These are phyloP conservation scores for Amiota minor DNA, from an alignment of 2,888 invertebrate genomes.

Conservation along the genomic window DNA sequence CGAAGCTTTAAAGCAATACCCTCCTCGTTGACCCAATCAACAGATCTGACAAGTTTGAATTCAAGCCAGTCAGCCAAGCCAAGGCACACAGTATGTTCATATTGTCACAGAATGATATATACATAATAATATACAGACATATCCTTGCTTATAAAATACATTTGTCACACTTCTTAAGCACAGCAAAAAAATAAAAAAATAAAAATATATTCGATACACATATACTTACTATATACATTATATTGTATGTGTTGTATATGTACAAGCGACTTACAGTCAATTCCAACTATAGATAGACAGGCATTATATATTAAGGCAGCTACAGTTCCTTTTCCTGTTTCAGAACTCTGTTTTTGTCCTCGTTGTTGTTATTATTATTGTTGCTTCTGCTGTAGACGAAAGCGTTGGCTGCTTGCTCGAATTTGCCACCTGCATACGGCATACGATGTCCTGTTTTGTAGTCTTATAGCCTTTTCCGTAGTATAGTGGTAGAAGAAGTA, in stretches of 20 bases:
- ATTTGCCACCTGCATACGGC: constrained; percentile 24
- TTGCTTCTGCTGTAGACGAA: constrained; percentile 25
- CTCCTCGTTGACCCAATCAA: too few species aligned
- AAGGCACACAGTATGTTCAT: too few species aligned
- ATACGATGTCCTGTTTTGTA: not conserved
- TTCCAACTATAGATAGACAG: constrained; percentile 1
- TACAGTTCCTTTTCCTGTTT: not conserved
- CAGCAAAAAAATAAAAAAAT: not conserved
- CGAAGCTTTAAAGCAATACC: too few species aligned
- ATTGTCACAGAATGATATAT: not conserved
- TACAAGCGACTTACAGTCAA: too few species aligned
- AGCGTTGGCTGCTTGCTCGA: constrained; percentile 3
- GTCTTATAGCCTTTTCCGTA: not conserved
- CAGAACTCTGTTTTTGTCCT: constrained; percentile 47
- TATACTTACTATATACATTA: not conserved
- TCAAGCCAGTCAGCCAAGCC: too few species aligned
- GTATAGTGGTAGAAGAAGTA: too few species aligned
- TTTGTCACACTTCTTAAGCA: constrained; percentile 25
- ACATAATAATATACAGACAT: not conserved
- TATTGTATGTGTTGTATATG: not conserved
- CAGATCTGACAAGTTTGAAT: too few species aligned
- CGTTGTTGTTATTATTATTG: constrained; percentile 48
- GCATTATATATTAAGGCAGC: constrained; percentile 15
- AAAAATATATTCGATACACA: not conserved
- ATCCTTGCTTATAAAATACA: constrained; percentile 12